A percentile compares a stretch with the other conserved stretches of the same genome.
phyloP scores from a whole-genome alignment of 2,888 invertebrate genomes.

The Synergus laeviventris region DNA sequence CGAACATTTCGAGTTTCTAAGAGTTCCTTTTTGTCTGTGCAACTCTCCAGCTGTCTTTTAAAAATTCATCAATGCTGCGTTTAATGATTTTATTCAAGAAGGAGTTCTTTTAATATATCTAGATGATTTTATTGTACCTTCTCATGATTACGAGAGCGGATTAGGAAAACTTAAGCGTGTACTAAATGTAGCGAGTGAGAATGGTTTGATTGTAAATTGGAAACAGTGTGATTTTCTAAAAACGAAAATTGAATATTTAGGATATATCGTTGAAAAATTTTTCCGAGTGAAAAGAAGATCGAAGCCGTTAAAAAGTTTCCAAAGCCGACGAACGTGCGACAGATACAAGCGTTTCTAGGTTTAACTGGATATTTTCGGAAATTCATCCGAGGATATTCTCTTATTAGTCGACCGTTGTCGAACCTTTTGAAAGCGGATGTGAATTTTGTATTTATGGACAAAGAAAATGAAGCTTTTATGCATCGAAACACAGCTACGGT shows the following conservation, averaged over 20 bases:
- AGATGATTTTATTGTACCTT: constrained; percentile 50
- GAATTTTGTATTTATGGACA: no score
- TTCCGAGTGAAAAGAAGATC: no score
- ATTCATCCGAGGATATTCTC: no score
- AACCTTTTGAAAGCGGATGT: no score
- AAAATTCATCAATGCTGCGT: constrained; percentile 50
- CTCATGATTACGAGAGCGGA: constrained; percentile 42
- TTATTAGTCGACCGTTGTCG: no score
- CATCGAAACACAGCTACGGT: constrained; percentile 14
- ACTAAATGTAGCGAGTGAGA: constrained; percentile 47
- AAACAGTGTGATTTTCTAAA: constrained; percentile 53
- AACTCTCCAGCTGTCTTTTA: constrained; percentile 58
- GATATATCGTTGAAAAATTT: constrained; percentile 61
- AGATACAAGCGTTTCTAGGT: constrained; percentile 51
- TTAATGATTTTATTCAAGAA: constrained; percentile 47
- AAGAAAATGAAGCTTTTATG: background rate
- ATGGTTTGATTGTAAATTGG: constrained; percentile 53
- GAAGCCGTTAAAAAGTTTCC: no score
- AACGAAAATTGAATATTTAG: constrained; percentile 56
- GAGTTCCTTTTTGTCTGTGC: constrained; percentile 61
- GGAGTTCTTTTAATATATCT: constrained; percentile 45
- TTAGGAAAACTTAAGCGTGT: constrained; percentile 47
- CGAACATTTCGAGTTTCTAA: constrained; percentile 59
- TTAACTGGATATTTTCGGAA: no score
- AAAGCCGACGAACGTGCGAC: constrained; percentile 57